Evolutionary conservation across 2,113 vertebrate species (phyloP).

Genomic region (Cebus imitator): DNA sequence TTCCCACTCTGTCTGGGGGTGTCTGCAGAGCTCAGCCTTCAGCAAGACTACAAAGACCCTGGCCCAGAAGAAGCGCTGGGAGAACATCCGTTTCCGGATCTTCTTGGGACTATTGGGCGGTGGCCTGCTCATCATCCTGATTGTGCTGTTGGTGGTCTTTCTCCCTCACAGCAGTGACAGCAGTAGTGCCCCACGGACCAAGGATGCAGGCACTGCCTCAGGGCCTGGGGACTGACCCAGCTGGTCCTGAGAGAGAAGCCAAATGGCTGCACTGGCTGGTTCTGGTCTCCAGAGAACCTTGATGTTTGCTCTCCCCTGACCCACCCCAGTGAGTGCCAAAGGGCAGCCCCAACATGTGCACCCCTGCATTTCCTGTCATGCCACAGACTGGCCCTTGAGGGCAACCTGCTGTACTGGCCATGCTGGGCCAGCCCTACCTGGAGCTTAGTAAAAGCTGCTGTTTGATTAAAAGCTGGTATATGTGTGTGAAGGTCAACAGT

Average conservation of each 20-base stretch:
- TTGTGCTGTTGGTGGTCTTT: conserved; percentile 54
- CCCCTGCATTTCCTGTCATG: neutral
- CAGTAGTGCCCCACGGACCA: neutral
- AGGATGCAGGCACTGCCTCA: neutral
- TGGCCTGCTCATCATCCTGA: conserved; percentile 48
- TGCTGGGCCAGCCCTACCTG: neutral
- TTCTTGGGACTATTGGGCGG: conserved; percentile 34
- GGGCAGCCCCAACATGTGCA: neutral
- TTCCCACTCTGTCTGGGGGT: neutral
- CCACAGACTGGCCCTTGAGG: conserved; percentile 13
- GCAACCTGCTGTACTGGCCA: neutral
- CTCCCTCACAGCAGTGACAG: neutral
- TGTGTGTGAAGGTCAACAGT: neutral
- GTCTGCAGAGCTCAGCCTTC: conserved; percentile 77
- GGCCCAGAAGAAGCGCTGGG: conserved; percentile 69
- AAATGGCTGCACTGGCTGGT: neutral
- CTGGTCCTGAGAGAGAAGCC: neutral
- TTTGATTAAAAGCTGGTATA: conserved; percentile 37
- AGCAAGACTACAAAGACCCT: conserved; percentile 75
- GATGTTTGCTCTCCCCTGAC: neutral
- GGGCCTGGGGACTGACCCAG: conserved; percentile 30
- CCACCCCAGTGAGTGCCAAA: neutral
- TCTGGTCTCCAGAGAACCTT: conserved; percentile 32
- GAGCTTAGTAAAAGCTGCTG: conserved; percentile 72
- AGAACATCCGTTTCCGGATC: conserved; percentile 74